These are phyloP conservation scores for Gandaritis pyraliata DNA, from an alignment of 2,888 invertebrate genomes.

Conservation along the genomic window DNA sequence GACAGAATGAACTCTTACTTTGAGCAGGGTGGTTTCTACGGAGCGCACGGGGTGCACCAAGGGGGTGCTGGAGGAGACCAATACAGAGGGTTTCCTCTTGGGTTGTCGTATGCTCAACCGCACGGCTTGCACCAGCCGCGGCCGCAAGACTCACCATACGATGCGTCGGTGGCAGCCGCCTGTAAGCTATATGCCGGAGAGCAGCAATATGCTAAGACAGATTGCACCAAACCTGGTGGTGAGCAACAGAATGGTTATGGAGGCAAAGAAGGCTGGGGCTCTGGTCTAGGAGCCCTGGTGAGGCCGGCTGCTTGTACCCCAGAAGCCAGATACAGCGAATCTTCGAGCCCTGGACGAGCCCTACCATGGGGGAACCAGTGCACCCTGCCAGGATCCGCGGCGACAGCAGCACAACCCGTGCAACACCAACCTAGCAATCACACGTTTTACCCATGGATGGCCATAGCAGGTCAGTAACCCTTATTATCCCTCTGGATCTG, in stretches of 20 bases:
- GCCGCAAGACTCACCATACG: slow-evolving; percentile 96
- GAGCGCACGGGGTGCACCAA: slow-evolving; percentile 93
- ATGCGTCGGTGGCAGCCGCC: slow-evolving; percentile 94
- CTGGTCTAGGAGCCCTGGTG: slow-evolving; percentile 87
- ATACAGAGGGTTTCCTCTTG: slow-evolving; percentile 94
- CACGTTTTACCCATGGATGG: slow-evolving; percentile 99
- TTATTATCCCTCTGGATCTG: slow-evolving; percentile 8
- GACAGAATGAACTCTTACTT: slow-evolving; percentile 97
- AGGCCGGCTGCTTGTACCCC: slow-evolving; percentile 96
- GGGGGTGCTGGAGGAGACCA: slow-evolving; percentile 90
- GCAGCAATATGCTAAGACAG: slow-evolving; percentile 88
- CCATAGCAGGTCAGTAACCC: slow-evolving; percentile 95
- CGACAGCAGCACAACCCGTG: slow-evolving; percentile 92
- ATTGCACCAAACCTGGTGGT: slow-evolving; percentile 89
- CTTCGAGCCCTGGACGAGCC: slow-evolving; percentile 91
- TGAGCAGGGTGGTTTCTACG: slow-evolving; percentile 98
- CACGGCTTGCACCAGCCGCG: slow-evolving; percentile 90
- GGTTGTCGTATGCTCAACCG: slow-evolving; percentile 93
- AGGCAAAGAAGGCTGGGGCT: slow-evolving; percentile 89
- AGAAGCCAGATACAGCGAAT: slow-evolving; percentile 93
- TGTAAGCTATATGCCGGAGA: slow-evolving; percentile 92
- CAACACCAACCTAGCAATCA: slow-evolving; percentile 96
- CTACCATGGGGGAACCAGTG: slow-evolving; percentile 95
- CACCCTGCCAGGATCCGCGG: slow-evolving; percentile 91
- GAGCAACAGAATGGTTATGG: slow-evolving; percentile 88